Evolutionary conservation across 2,888 invertebrate species (phyloP).

Genomic region (Andrena dorsata): DNA sequence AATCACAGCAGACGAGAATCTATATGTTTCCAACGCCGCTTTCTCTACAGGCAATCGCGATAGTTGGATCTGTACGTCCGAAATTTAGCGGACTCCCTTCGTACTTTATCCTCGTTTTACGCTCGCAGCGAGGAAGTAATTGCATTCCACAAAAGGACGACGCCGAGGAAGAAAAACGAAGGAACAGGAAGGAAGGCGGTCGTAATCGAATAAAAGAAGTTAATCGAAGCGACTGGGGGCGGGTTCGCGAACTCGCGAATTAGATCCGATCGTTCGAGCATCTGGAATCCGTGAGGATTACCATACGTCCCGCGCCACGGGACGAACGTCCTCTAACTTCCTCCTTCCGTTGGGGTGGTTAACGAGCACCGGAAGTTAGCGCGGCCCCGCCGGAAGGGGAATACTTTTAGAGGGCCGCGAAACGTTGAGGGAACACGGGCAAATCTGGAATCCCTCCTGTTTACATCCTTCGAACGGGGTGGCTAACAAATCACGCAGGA

Average conservation of each 20-base stretch:
- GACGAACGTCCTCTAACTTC: constrained; percentile 40
- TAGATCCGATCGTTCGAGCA: constrained; percentile 22
- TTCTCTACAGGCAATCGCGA: not conserved
- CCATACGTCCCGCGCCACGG: constrained; percentile 35
- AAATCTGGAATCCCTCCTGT: not conserved
- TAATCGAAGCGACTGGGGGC: constrained; percentile 29
- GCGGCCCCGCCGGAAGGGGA: not conserved
- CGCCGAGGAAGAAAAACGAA: not conserved
- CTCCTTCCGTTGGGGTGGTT: constrained; percentile 51
- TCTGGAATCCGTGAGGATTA: constrained; percentile 26
- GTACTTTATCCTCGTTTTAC: not conserved
- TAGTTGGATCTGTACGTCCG: not conserved
- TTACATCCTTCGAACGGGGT: constrained; percentile 14
- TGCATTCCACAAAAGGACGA: constrained; percentile 10
- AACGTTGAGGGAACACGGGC: not conserved
- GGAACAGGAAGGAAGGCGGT: not conserved
- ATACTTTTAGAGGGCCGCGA: not conserved
- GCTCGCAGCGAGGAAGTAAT: constrained; percentile 19
- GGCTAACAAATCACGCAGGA: constrained; percentile 20
- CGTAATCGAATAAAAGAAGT: constrained; percentile 60
- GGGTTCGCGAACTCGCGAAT: constrained; percentile 32
- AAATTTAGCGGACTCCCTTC: not conserved
- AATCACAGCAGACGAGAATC: not conserved
- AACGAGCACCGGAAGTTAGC: constrained; percentile 68
- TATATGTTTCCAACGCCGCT: not conserved